Evolutionary conservation across 1,140 invertebrate species (phyloP).

Genomic region (Zaprionus tsacasi): DNA sequence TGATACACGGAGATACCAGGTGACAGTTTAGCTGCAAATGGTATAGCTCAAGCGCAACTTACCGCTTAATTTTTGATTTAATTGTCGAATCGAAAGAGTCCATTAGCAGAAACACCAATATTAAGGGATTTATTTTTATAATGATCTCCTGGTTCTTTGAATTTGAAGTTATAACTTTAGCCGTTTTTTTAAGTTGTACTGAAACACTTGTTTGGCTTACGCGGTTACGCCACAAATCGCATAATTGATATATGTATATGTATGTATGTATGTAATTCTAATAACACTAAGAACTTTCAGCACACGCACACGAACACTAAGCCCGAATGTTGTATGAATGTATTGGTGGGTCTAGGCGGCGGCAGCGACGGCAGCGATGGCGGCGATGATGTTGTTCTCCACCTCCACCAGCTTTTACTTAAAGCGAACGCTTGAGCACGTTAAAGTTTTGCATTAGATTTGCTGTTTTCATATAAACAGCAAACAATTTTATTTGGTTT

Average conservation of each 20-base stretch:
- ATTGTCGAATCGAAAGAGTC: not conserved
- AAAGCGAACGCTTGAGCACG: slow-evolving; percentile 80
- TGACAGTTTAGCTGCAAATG: not conserved
- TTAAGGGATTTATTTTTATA: not conserved
- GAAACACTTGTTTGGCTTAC: slow-evolving; percentile 35
- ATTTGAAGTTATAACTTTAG: not conserved
- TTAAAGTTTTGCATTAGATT: slow-evolving; percentile 83
- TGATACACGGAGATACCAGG: not conserved
- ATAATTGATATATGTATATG: slow-evolving; percentile 32
- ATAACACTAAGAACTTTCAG: slow-evolving; percentile 51
- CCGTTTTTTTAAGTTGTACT: slow-evolving; percentile 14
- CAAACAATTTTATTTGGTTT: slow-evolving; percentile 83
- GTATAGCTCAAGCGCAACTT: slow-evolving; percentile 14
- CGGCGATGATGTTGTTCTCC: slow-evolving; percentile 16
- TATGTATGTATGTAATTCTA: slow-evolving; percentile 24
- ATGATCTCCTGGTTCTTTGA: slow-evolving; percentile 5
- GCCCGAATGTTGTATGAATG: slow-evolving; percentile 26
- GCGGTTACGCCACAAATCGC: slow-evolving; percentile 24
- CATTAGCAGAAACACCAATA: not conserved
- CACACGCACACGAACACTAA: slow-evolving; percentile 50
- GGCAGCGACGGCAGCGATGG: slow-evolving; percentile 33
- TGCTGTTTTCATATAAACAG: slow-evolving; percentile 84
- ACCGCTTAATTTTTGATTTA: slow-evolving; percentile 5
- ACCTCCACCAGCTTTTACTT: slow-evolving; percentile 50
- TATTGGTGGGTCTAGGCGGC: slow-evolving; percentile 48